A percentile compares a stretch with the other conserved stretches of the same genome.
phyloP scores from a whole-genome alignment of 2,888 invertebrate species.

The Quadriops clusia region DNA sequence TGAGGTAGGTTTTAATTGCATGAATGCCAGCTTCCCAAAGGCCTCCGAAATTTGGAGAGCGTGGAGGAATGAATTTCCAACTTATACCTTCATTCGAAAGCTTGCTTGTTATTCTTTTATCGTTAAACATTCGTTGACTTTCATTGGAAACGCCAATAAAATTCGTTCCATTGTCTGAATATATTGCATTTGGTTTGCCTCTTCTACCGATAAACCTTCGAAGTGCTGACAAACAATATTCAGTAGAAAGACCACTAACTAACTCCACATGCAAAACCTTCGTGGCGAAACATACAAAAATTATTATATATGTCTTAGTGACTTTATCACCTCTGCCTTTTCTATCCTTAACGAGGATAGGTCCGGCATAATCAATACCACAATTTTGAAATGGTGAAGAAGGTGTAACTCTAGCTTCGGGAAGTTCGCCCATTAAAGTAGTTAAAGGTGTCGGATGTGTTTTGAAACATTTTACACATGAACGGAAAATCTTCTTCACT shows the following conservation, averaged over 20 bases:
- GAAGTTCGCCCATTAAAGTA: constrained; percentile 15
- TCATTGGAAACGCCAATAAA: constrained; percentile 28
- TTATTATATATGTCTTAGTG: constrained; percentile 20
- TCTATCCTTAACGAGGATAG: constrained; percentile 16
- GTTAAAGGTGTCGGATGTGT: constrained; percentile 10
- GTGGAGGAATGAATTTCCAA: no score
- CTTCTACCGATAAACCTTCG: constrained; percentile 23
- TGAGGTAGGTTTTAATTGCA: no score
- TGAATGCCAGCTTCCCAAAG: no score
- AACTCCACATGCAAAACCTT: constrained; percentile 26
- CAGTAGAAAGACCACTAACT: constrained; percentile 21
- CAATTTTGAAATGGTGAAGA: constrained; percentile 11
- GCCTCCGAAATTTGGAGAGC: no score
- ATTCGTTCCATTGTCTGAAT: constrained; percentile 27
- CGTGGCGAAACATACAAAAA: constrained; percentile 23
- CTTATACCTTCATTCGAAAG: no score
- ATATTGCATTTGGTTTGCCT: constrained; percentile 21
- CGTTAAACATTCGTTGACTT: no score
- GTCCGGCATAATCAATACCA: constrained; percentile 21
- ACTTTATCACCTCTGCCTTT: constrained; percentile 12
- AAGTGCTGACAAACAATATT: constrained; percentile 24
- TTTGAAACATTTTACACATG: constrained; percentile 13
- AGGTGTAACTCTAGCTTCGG: constrained; percentile 7
- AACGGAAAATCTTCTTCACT: constrained; percentile 8
- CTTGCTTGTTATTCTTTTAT: no score